Conservation (phyloP, 2,797 vertebrate genomes). For the Erpetoichthys calabaricus region DNA sequence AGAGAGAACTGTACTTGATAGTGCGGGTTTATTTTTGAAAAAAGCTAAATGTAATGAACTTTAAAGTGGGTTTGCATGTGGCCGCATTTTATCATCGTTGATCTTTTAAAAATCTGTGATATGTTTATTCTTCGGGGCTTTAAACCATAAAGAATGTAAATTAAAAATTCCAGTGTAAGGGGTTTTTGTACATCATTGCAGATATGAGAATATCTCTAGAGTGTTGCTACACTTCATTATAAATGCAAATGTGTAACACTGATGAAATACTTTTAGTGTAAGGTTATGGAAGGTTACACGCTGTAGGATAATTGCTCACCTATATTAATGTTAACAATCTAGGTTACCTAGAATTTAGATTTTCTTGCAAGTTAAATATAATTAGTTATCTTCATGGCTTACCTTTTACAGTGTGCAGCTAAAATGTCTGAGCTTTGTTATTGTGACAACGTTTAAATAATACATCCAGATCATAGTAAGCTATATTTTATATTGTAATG, state of each 20-base stretch:
- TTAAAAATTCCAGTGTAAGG: slow-evolving; percentile 20
- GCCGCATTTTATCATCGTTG: slow-evolving; percentile 24
- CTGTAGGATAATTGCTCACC: slow-evolving; percentile 41
- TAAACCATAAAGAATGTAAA: slow-evolving; percentile 21
- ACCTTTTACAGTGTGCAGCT: no score
- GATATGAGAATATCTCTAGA: slow-evolving; percentile 37
- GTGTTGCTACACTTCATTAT: slow-evolving; percentile 40
- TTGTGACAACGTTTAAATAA: no score
- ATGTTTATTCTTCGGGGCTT: slow-evolving; percentile 22
- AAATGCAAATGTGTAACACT: slow-evolving; percentile 52
- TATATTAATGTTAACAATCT: slow-evolving; percentile 25
- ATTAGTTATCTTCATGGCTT: no score
- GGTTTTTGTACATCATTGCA: slow-evolving; percentile 24
- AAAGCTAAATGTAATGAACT: slow-evolving; percentile 28
- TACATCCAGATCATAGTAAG: no score
- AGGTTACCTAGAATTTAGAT: slow-evolving; percentile 34
- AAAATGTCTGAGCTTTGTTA: no score
- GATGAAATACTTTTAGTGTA: slow-evolving; percentile 53
- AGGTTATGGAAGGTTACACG: slow-evolving; percentile 34
- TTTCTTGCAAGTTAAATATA: not conserved
- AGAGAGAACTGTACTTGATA: slow-evolving; percentile 25
- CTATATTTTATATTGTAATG: no score
- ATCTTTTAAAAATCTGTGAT: slow-evolving; percentile 22
- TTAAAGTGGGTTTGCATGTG: slow-evolving; percentile 28
- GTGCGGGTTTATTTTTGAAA: slow-evolving; percentile 25